Conservation (phyloP, 1,140 invertebrate genomes). For the Dolichoris vasculosae region DNA sequence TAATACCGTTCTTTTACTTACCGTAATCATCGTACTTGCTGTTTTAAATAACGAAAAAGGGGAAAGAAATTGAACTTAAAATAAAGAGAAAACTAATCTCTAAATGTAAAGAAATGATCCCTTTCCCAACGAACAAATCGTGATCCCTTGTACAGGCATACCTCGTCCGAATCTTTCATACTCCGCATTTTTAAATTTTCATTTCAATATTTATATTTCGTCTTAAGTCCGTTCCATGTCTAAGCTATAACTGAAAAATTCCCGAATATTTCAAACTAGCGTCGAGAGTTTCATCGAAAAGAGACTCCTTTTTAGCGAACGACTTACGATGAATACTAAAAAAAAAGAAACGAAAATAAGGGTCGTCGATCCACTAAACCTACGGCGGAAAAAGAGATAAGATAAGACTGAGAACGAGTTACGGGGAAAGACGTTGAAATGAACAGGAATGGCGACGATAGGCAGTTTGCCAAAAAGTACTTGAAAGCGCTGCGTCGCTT, state of each 20-base stretch:
- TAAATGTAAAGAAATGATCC: background rate
- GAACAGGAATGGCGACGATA: background rate
- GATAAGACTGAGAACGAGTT: background rate
- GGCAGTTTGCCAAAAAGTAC: conserved; percentile 37
- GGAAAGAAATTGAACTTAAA: too few relatives aligned
- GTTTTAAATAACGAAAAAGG: too few relatives aligned
- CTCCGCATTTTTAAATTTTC: background rate
- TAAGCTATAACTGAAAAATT: background rate
- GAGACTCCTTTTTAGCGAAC: background rate
- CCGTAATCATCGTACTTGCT: too few relatives aligned
- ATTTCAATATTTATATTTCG: background rate
- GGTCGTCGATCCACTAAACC: background rate
- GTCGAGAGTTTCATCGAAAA: background rate
- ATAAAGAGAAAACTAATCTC: too few relatives aligned
- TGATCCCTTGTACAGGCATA: background rate
- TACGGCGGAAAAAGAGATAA: background rate
- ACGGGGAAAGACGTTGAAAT: background rate
- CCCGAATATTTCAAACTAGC: background rate
- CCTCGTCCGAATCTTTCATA: background rate
- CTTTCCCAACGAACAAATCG: background rate
- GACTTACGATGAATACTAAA: background rate
- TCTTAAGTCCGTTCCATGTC: background rate
- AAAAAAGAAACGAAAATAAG: background rate
- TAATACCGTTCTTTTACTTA: too few relatives aligned
- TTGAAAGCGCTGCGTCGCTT: background rate